phyloP scores from a whole-genome alignment of 1,140 invertebrate species.

The Eciton burchellii region DNA sequence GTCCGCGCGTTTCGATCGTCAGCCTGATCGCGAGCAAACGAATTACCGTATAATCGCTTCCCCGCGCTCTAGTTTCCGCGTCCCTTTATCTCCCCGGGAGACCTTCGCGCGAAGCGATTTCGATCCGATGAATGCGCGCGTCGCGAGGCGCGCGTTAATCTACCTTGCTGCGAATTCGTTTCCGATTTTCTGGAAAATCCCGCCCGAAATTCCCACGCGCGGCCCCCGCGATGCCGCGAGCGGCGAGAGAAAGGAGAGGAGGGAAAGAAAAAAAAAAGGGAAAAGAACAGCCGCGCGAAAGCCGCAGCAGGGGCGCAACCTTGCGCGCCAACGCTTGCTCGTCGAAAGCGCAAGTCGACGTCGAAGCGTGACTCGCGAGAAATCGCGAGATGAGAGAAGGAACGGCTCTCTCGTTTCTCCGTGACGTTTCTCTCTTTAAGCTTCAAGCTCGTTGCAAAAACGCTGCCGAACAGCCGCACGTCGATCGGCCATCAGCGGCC shows the following conservation, averaged over 20 bases:
- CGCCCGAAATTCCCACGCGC: slow-evolving; percentile 3
- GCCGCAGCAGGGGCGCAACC: no score
- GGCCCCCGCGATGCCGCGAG: slow-evolving; percentile 18
- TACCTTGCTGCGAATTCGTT: slow-evolving; percentile 17
- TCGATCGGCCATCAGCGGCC: slow-evolving; percentile 38
- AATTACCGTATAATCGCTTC: slow-evolving; percentile 25
- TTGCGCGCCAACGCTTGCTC: not conserved
- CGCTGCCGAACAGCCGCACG: slow-evolving; percentile 25
- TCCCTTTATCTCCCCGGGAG: slow-evolving; percentile 14
- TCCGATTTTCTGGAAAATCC: slow-evolving; percentile 8
- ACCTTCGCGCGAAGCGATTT: slow-evolving; percentile 29
- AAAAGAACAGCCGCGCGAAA: no score
- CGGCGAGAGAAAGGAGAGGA: no score
- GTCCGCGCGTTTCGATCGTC: slow-evolving; percentile 11
- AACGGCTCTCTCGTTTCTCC: no score
- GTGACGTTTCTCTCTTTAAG: not conserved
- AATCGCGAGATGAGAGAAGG: slow-evolving; percentile 3
- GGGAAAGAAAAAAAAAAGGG: no score
- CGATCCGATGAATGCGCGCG: slow-evolving; percentile 17
- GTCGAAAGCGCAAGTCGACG: no score
- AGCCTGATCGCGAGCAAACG: slow-evolving; percentile 9
- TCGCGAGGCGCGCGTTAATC: slow-evolving; percentile 36
- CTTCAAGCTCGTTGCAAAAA: slow-evolving; percentile 19
- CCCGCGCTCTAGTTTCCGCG: not conserved
- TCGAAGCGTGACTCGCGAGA: no score